Conservation (phyloP, 2,797 vertebrate species). For the Sebastes hopkinsi region DNA sequence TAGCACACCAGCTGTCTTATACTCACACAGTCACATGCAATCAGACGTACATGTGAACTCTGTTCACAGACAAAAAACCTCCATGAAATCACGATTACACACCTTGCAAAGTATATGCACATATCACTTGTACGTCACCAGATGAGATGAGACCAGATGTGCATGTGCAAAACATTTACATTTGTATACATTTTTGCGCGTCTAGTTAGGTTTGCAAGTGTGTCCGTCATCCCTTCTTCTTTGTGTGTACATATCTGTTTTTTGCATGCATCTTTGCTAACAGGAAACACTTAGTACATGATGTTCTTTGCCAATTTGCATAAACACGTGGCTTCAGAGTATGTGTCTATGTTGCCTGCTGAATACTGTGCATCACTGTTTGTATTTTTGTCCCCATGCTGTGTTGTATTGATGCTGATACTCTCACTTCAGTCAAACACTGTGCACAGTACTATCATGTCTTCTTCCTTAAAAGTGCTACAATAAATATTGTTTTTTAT, state of each 20-base stretch:
- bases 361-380: neutral
- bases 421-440: neutral
- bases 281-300: neutral
- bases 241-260: neutral
- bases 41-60: neutral
- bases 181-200: neutral
- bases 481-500: neutral
- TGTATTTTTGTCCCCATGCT: neutral
- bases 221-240: neutral
- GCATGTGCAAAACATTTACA: neutral
- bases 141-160: neutral
- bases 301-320: conserved; percentile 18
- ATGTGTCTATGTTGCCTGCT: neutral
- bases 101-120: neutral
- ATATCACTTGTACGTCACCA: neutral
- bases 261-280: neutral
- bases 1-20: conserved; percentile 34
- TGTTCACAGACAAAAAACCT: neutral
- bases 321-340: neutral
- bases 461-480: neutral
- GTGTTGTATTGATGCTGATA: neutral
- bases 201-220: neutral
- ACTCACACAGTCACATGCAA: conserved; percentile 26
- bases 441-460: neutral
- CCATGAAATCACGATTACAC: neutral